Conservation (phyloP, 2,888 invertebrate species). For the Phyllotreta cruciferae region DNA sequence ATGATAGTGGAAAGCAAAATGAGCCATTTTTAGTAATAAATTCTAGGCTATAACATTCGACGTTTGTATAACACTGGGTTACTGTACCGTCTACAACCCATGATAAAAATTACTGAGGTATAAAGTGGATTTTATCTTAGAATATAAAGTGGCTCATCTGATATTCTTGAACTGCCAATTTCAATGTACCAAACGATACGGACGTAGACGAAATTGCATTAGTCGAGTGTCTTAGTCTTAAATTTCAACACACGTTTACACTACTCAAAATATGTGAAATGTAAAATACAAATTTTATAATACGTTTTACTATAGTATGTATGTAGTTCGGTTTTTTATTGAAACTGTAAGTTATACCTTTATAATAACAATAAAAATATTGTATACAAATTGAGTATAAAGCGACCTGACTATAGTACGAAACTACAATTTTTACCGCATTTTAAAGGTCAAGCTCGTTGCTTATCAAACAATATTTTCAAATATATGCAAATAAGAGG, state of each 20-base stretch:
- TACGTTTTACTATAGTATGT: no score
- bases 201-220: slow-evolving; percentile 13
- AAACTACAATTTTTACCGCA: slow-evolving; percentile 32
- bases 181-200: slow-evolving; percentile 12
- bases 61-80: slow-evolving; percentile 28
- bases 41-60: slow-evolving; percentile 18
- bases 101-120: slow-evolving; percentile 30
- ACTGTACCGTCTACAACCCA: slow-evolving; percentile 29
- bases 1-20: slow-evolving; percentile 19
- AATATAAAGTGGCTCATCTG: slow-evolving; percentile 26
- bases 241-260: not conserved
- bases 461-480: slow-evolving; percentile 37
- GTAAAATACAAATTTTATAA: no score
- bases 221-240: slow-evolving; percentile 3
- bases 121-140: slow-evolving; percentile 25
- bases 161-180: slow-evolving; percentile 19
- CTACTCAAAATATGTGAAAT: no score
- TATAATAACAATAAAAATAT: no score
- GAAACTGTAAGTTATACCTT: no score
- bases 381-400: not conserved
- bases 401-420: slow-evolving; percentile 19
- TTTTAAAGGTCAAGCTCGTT: slow-evolving; percentile 39
- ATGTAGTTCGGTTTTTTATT: no score
- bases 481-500: slow-evolving; percentile 41
- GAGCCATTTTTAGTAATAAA: slow-evolving; percentile 25